A percentile compares a stretch with the other conserved stretches of the same genome.
Evolutionary conservation across 2,797 vertebrate genomes (phyloP).

Genomic region (Liasis olivaceus): DNA sequence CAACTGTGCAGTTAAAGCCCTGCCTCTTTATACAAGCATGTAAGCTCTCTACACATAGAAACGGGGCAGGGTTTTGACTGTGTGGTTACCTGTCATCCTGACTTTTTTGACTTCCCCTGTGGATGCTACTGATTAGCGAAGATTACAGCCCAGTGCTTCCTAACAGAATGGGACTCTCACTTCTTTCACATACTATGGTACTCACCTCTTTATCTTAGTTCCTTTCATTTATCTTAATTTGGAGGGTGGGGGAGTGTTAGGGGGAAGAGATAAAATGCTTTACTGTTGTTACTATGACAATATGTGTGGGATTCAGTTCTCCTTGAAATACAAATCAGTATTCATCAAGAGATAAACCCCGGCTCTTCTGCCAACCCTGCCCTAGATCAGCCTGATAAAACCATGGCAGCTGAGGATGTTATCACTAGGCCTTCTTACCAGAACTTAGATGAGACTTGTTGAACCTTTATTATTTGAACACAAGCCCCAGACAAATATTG

Average conservation of each 20-base stretch:
- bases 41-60: neutral
- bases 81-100: neutral
- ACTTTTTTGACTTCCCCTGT: neutral
- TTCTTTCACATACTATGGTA: neutral
- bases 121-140: neutral
- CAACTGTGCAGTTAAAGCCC: neutral
- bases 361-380: neutral
- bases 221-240: neutral
- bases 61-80: neutral
- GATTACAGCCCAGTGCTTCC: neutral
- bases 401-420: neutral
- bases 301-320: neutral
- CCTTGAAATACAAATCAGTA: neutral
- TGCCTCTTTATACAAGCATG: neutral
- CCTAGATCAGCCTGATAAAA: neutral
- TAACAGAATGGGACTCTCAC: neutral
- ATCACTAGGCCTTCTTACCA: neutral
- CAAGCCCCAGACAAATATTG: neutral
- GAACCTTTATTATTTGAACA: neutral
- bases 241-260: neutral
- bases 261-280: neutral
- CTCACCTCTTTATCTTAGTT: neutral
- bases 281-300: neutral
- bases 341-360: neutral
- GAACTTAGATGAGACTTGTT: neutral